Evolutionary conservation across 2,888 invertebrate species (phyloP), one percentile per base, ranked within the genome.

Genomic region (Pseudanteris insignis): DNA sequence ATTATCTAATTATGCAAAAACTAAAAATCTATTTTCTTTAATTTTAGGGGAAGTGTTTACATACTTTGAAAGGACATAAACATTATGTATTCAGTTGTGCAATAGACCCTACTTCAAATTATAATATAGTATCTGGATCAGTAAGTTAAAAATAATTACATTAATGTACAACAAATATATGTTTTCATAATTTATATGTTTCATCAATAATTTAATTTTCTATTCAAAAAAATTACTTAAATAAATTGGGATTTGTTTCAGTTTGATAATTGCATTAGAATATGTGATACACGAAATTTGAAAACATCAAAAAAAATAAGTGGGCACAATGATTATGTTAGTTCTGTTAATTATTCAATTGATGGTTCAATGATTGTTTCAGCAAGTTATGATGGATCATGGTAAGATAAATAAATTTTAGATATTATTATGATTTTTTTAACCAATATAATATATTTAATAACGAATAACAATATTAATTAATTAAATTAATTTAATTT

Each of bases 41-140:
- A n/a, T 34, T 44, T 30, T 73, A 87, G 86, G 96, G 94, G 21
- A 98, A 97, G 85, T 96, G 96, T 82, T 83, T 97, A 73, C 99
- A 99, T 83, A 98, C 98, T 0, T 82, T 99, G 25, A 98, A 97
- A 81, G 99, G 99, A 2, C 99, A 99, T 82, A 96, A 95, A 80
- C 98, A 99, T 81, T 99, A 99, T 79, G 99, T 99, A 0, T 99
- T 99, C 82, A 99, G 98, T 81, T 99, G 98, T 81, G 97, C 97
- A 83, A 99, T 99, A 81, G 99, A 99, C 81, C 99, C 99, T 57
- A 98, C 98, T 83, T 97, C 96, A 50, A 99, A 98, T 83, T 30
- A 28, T 21, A 86, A 99, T 67, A 96, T 99, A 75, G 98, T 97
- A 10, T 99, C 98, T 10, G 99, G 99, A 65, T 98, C 98, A 18